Base-by-base conservation (phyloP, 2,113 vertebrate genomes). In the Cephalopterus ornatus region DNA sequence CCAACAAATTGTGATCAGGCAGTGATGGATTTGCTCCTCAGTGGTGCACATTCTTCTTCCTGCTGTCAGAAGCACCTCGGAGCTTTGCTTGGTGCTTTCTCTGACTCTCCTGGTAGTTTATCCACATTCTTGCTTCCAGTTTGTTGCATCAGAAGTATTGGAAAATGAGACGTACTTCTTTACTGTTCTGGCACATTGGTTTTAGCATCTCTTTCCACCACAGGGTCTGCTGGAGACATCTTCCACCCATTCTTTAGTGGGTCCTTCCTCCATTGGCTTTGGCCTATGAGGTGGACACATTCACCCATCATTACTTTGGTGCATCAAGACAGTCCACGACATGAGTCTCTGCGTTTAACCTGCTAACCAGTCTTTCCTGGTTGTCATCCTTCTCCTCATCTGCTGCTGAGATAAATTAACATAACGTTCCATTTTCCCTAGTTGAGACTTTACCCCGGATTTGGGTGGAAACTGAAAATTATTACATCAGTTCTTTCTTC, bases 21-120 rank as follows among this genome's bases (percentile, higher is more conserved):
- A 80, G 65, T 95, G 90, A 93, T 61, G 52, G 92, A 95, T 92
- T 55, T 86, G 47, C 72, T 93, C 41, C 65, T 81, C 63, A 28
- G 68, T 75, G 52, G 26, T 65, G n/a, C n/a, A 7, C 72, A 65
- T 92, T 85, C 65, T 71, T 93, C 68, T 88, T 90, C 39, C 41
- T 41, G 46, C 91, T 88, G 72, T 92, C 63, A 61, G 76, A 55
- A 26, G 21, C 65, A 49, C 74, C 81, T 75, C 1, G 0, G 56
- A 52, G 72, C 59, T 92, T 90, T 90, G 59, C 63, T 79, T 9
- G 14, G 28, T 74, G 47, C 68, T 86, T 90, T 87, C 65, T 88
- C 41, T 35, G 70, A n/a, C 35, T 22, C n/a, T 68, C 5, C 27
- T 63, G 52, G 72, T 58, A 74, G 53, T 93, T 90, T 88, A 47